Evolutionary conservation across 2,113 vertebrate species (phyloP).

Genomic region (Neogale vison): DNA sequence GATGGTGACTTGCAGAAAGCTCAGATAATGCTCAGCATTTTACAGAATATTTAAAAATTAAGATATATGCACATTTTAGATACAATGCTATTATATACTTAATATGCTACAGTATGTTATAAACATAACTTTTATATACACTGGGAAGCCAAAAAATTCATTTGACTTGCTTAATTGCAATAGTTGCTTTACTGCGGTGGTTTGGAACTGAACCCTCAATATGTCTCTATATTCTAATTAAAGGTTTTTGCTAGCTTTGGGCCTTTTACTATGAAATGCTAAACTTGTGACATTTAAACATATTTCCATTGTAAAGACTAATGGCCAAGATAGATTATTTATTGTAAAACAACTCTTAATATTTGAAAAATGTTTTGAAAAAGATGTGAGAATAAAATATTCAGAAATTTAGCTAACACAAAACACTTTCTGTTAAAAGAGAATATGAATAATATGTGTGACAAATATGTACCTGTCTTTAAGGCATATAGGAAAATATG

Average conservation of each 20-base stretch:
- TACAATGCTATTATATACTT: neutral
- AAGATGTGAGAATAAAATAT: constrained; percentile 32
- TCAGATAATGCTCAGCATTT: neutral
- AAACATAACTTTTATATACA: neutral
- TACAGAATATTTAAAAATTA: neutral
- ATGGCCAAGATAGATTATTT: neutral
- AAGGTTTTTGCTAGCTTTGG: constrained; percentile 22
- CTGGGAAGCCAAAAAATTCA: neutral
- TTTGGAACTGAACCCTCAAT: neutral
- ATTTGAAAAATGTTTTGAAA: constrained; percentile 15
- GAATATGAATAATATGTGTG: neutral
- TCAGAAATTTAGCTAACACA: constrained; percentile 32
- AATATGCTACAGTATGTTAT: neutral
- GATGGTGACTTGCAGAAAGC: neutral
- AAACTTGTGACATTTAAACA: constrained; percentile 24
- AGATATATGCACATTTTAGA: neutral
- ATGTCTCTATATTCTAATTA: neutral
- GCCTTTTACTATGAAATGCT: constrained; percentile 36
- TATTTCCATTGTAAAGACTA: constrained; percentile 22
- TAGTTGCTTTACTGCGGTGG: neutral
- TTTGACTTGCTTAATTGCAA: neutral
- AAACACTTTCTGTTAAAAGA: neutral
- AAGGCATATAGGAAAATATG: neutral
- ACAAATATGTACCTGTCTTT: neutral
- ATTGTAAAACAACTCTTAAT: constrained; percentile 26